Evolutionary conservation across 2,113 vertebrate genomes (phyloP).

Genomic region (Ornithorhynchus anatinus): DNA sequence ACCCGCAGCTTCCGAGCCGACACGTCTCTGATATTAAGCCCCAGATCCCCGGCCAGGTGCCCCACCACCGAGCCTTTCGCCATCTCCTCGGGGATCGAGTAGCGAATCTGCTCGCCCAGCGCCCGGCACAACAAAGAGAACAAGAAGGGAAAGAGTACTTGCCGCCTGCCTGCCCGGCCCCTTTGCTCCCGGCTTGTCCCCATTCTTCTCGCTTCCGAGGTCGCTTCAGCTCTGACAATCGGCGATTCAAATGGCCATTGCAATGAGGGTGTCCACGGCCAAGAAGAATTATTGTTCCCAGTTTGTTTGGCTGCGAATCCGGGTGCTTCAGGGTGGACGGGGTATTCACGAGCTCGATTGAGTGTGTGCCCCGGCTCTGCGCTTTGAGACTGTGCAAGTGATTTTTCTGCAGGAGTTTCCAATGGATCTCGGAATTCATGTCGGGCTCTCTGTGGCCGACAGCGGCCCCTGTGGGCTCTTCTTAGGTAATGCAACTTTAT

Average conservation of each 20-base stretch:
- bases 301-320: background rate
- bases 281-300: background rate
- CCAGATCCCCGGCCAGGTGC: slow-evolving; percentile 65
- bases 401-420: background rate
- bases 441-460: too few relatives aligned
- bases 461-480: too few relatives aligned
- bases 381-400: background rate
- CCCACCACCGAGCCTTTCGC: slow-evolving; percentile 59
- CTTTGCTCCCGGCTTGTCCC: slow-evolving; percentile 8
- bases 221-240: background rate
- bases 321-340: background rate
- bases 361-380: background rate
- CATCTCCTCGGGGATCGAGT: slow-evolving; percentile 26
- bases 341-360: background rate
- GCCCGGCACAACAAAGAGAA: slow-evolving; percentile 40
- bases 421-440: background rate
- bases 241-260: background rate
- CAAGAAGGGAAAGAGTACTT: slow-evolving; percentile 11
- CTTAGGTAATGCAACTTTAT: too few relatives aligned
- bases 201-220: background rate
- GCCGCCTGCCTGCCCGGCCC: slow-evolving; percentile 2
- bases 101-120: slow-evolving; percentile 52
- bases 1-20: slow-evolving; percentile 44
- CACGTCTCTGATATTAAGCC: slow-evolving; percentile 39
- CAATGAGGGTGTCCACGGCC: background rate